Conservation (phyloP, 2,888 invertebrate species). For the Amaurobius ferox region DNA sequence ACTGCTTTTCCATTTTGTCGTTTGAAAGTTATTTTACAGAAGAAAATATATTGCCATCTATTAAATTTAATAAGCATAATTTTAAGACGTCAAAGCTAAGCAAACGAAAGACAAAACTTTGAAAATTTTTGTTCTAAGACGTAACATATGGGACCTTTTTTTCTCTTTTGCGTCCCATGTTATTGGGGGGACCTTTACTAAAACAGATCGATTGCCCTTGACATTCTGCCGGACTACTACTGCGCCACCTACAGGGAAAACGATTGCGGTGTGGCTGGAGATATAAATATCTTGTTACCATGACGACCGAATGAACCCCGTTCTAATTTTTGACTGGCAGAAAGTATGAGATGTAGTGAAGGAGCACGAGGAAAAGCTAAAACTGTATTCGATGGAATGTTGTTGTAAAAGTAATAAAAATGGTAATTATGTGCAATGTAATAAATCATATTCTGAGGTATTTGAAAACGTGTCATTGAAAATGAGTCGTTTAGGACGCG, state of each 20-base stretch:
- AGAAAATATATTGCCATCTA: too few relatives aligned
- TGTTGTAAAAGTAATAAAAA: neutral
- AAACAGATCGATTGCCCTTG: slow-evolving; percentile 6
- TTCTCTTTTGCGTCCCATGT: neutral
- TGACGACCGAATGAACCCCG: neutral
- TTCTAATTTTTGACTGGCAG: slow-evolving; percentile 6
- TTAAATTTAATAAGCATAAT: too few relatives aligned
- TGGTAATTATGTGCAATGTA: neutral
- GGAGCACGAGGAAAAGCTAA: neutral
- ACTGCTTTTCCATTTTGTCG: too few relatives aligned
- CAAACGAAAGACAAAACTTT: neutral
- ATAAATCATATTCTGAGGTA: too few relatives aligned
- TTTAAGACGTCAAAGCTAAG: too few relatives aligned
- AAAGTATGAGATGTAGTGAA: slow-evolving; percentile 1
- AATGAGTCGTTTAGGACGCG: too few relatives aligned
- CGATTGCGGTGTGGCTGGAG: neutral
- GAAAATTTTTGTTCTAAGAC: neutral
- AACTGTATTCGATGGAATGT: neutral
- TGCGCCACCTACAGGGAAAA: neutral
- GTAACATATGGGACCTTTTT: slow-evolving; percentile 4
- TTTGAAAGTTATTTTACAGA: too few relatives aligned
- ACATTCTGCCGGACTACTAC: neutral
- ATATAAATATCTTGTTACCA: slow-evolving; percentile 9
- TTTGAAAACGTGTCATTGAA: too few relatives aligned
- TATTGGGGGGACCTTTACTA: slow-evolving; percentile 13